Evolutionary conservation across 2,888 invertebrate species (phyloP), one percentile per base, ranked within the genome.

Genomic region (Plemyria rubiginata): DNA sequence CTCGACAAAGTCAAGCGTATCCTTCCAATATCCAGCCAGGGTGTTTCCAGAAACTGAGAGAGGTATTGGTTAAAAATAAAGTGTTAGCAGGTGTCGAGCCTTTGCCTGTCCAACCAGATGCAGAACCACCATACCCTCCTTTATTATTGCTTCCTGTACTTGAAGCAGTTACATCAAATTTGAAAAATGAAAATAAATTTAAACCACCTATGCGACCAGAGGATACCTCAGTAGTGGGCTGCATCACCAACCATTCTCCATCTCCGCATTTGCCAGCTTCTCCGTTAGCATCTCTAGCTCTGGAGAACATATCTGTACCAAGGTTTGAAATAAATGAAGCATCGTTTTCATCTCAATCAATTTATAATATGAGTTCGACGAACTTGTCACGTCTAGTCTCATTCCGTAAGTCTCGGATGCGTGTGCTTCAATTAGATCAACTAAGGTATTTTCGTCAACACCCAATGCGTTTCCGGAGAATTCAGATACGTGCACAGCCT

Each of bases 61-160:
- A 22, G 22, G 3, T 22, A 22, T 22, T 22, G 22, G 22, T 2
- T 22, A 22, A 22, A 22, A 22, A 3, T 22, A 22, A 22, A n/a
- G n/a, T n/a, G 22, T 22, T 22, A 22, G 22, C 22, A 22, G 22
- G 3, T 22, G 22, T 22, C 22, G 22, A 22, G 22, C 15, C 13
- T 13, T 7, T 12, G 22, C 4, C 16, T 9, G 46, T 16, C 1
- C 8, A 48, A 48, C 5, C 28, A 28, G 9, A 28, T 46, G 12
- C 22, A 3, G 11, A 22, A 11, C 2, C 4, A n/a, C 6, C 9
- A 6, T 48, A 4, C 28, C 4, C 48, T 28, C 7, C 28, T n/a
- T 28, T 28, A 12, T 28, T 48, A 28, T n/a, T 48, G 6, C 48
- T 48, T 48, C 48, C 48, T 22, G n/a, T 28, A n/a, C 28, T 48